Base-by-base conservation (phyloP, 2,888 invertebrate genomes). In the Anarsia innoxiella region DNA sequence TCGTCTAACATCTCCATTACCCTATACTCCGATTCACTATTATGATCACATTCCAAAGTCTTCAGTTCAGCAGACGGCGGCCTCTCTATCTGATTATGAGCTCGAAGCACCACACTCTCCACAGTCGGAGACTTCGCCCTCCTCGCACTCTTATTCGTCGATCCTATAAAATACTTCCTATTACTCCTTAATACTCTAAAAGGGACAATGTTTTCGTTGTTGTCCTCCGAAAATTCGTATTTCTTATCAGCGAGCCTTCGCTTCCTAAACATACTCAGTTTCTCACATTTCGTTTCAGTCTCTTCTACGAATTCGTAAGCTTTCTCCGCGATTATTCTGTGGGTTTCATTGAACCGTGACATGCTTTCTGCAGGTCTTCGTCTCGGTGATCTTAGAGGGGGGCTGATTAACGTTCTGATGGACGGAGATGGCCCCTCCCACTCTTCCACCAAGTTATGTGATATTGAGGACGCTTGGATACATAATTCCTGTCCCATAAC, bases 291-390 rank as follows among this genome's bases (percentile, higher is more conserved):
- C 3, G 88, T 88, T 51, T 93, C 93, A 3, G 90, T 88, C 51
- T 94, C 94, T 55, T 94, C 94, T 1, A 91, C 93, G 58, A 94
- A 94, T 62, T 94, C 94, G 64, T 95, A 94, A 0, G 93, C 91
- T 74, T 91, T 91, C 58, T 89, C 93, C 1, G 90, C 91, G 58
- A 71, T 83, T 48, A 73, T 87, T 69, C 79, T 76, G 45, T 86
- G 85, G 2, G 84, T 76, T 54, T 86, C 86, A 49, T 80, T 86
- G 52, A 86, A 86, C 1, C 85, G 64, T 0, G 85, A 85, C 77
- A 86, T 85, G 48, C 86, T 80, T 36, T 86, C 86, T 0, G 85
- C 83, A 0, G 86, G 86, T 9, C 84, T 56, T 10, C 86, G 59
- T 15, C 86, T 50, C 0, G 86, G 86, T 0, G 85, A 85, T 2